Percentiles rank a stretch among this genome's conserved stretches.
Evolutionary conservation across 2,797 vertebrate genomes (phyloP).

Genomic region (Pseudocheirus occidentalis): DNA sequence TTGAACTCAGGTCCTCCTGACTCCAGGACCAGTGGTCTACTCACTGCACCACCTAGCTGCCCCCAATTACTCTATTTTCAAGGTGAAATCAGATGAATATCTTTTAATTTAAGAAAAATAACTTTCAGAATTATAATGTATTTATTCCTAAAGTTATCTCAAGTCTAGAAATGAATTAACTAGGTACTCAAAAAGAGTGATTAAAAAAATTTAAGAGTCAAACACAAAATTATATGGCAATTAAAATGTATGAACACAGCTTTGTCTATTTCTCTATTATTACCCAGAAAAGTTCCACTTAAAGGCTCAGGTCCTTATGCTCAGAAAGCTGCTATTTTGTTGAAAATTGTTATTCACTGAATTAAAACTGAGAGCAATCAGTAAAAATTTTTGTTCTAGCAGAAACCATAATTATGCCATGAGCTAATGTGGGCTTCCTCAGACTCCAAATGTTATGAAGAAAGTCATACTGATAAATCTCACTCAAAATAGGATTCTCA

Average conservation of each 20-base stretch:
- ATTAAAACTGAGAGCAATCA: not conserved
- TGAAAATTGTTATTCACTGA: not conserved
- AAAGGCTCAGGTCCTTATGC: not conserved
- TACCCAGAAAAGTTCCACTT: not conserved
- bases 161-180: not conserved
- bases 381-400: not conserved
- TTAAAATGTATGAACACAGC: not conserved
- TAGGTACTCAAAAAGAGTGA: conserved; percentile 19
- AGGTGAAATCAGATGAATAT: not conserved
- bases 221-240: not conserved
- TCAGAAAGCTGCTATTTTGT: not conserved
- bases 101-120: not conserved
- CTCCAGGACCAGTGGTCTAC: no score
- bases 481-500: not conserved
- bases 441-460: not conserved
- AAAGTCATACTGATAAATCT: not conserved
- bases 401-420: not conserved
- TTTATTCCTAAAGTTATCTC: not conserved
- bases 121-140: not conserved
- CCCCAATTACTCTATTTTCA: no score
- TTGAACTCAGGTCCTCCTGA: no score
- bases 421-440: not conserved
- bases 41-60: no score
- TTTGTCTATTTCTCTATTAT: not conserved
- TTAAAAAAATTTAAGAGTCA: conserved; percentile 11